Evolutionary conservation across 2,113 vertebrate genomes (phyloP).

Genomic region (Aspidoscelis tigris): DNA sequence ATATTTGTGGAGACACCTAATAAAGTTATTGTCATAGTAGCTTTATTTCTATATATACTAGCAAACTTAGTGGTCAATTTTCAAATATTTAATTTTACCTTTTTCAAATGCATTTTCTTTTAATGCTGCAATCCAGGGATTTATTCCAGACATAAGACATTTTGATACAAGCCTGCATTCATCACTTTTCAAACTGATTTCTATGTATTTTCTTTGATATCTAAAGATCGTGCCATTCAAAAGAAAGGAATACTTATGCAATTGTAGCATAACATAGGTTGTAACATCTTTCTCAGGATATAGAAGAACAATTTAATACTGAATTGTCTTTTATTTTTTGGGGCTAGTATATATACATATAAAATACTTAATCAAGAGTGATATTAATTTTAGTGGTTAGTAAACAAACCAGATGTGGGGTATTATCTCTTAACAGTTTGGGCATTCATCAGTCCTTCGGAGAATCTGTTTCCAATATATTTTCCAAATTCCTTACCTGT

Average conservation of each 20-base stretch:
- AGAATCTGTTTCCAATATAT: neutral
- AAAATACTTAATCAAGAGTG: neutral
- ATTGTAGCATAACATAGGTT: neutral
- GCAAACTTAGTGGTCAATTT: neutral
- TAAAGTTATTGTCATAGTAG: neutral
- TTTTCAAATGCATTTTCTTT: neutral
- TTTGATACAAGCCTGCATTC: neutral
- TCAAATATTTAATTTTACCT: neutral
- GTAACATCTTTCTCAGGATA: neutral
- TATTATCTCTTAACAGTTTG: neutral
- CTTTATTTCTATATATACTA: neutral
- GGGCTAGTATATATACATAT: neutral
- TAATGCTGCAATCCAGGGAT: neutral
- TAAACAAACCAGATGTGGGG: too few species aligned
- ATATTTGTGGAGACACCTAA: neutral
- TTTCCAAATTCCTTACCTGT: neutral
- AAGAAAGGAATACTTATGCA: neutral
- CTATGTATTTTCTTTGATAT: neutral
- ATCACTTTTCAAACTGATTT: neutral
- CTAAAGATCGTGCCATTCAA: neutral
- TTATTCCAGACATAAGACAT: too few species aligned
- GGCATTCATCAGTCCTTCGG: neutral
- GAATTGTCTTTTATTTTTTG: neutral
- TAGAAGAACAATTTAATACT: neutral
- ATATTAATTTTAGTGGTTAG: neutral